Conservation (phyloP, 2,797 vertebrate genomes). For the Pangasius djambal region DNA sequence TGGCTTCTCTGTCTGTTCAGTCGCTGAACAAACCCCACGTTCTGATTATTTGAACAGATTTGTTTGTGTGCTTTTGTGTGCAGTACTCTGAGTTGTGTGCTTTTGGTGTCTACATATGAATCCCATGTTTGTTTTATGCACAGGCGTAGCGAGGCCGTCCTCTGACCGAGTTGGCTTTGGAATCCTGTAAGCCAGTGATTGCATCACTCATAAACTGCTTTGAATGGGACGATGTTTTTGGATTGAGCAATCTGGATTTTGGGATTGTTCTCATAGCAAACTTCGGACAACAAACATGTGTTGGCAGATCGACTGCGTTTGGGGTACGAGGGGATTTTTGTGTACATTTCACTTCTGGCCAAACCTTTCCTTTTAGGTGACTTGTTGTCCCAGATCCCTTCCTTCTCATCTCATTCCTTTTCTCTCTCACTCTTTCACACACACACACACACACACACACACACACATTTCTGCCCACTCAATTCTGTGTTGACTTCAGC, state of each 20-base stretch:
- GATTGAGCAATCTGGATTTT: slow-evolving; percentile 35
- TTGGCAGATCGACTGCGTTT: background rate
- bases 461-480: background rate
- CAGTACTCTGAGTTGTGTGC: background rate
- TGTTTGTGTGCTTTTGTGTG: background rate
- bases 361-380: slow-evolving; percentile 6
- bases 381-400: background rate
- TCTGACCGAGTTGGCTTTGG: slow-evolving; percentile 12
- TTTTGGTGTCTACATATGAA: too few relatives aligned
- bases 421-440: background rate
- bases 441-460: background rate
- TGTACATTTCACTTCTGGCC: background rate
- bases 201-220: background rate
- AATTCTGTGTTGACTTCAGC: slow-evolving; percentile 68
- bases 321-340: background rate
- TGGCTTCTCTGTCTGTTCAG: background rate
- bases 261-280: slow-evolving; percentile 15
- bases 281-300: slow-evolving; percentile 10
- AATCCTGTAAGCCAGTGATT: background rate
- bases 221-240: slow-evolving; percentile 21
- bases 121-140: background rate
- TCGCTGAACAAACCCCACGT: background rate
- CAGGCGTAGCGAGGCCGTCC: background rate
- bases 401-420: background rate
- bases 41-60: background rate